Evolutionary conservation across 1,140 invertebrate species (phyloP), one percentile per base, ranked within the genome.

Genomic region (Araneus ventricosus): DNA sequence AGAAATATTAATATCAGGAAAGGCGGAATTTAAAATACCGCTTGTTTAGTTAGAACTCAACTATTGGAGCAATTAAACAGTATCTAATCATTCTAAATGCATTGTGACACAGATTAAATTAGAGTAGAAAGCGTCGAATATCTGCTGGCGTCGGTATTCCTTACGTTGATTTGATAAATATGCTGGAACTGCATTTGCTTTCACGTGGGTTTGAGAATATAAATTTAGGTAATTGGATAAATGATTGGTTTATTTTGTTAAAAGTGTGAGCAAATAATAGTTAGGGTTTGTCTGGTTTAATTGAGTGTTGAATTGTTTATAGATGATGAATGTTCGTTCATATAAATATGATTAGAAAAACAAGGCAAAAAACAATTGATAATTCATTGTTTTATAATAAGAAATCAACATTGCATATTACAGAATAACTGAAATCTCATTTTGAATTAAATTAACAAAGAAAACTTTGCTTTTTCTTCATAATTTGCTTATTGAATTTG

Each of bases 1-100:
- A 82, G 79, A 82, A 82, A 82, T 82, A 82, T 82, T 45, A 82
- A 45, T 45, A 45, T 82, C 79, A 82, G 79, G 79, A 82, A 80
- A 80, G 34, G 24, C 17, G 67, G 67, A 75, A 75, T 75, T 75
- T 75, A 75, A 75, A 75, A 75, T 75, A 75, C 67, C 30, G 27
- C 67, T 75, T 3, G 67, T 75, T 30, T 75, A 75, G 27, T 75
- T 17, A 34, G n/a, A 41, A 45, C 45, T 82, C 79, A 82, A 45
- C 79, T 27, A 45, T 82, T 39, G 79, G 22, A 82, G 39, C 79
- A 82, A 82, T 82, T 82, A 82, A 41, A 82, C n/a, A 39, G 41
- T 82, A 82, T 82, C 79, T 5, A 82, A 24, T 82, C 24, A 82
- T 45, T 82, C 41, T 39, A n/a, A 82, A 45, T 82, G 79, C 37